Evolutionary conservation across 2,888 invertebrate genomes (phyloP).

Genomic region (Mesodorylaimus sp.): DNA sequence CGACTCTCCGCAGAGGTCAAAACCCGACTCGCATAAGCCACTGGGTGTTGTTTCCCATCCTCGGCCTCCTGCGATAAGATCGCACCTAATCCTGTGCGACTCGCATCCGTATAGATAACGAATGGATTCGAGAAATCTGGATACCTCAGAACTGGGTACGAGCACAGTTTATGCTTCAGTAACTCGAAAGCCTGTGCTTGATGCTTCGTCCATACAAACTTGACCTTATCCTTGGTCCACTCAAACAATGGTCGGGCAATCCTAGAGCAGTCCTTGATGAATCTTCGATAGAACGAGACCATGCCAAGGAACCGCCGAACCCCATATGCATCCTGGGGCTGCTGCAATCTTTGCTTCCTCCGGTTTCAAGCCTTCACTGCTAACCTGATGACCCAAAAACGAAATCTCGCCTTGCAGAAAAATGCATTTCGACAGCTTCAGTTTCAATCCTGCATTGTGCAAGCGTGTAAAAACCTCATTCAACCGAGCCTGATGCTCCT

Average conservation of each 20-base stretch:
- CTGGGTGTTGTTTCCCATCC: background rate
- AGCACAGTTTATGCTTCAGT: background rate
- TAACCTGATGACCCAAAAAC: conserved; percentile 11
- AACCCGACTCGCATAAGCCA: background rate
- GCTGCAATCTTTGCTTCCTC: too few relatives aligned
- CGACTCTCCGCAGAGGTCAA: background rate
- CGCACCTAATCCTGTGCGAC: background rate
- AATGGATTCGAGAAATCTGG: background rate
- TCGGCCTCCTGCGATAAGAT: background rate
- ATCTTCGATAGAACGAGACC: background rate
- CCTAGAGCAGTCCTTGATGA: background rate
- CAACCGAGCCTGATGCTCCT: conserved; percentile 13
- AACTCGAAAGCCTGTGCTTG: background rate
- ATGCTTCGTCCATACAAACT: background rate
- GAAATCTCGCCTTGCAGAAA: conserved; percentile 12
- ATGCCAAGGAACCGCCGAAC: background rate
- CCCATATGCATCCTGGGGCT: too few relatives aligned
- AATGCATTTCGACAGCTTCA: conserved; percentile 16
- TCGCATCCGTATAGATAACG: background rate
- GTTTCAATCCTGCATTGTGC: conserved; percentile 12
- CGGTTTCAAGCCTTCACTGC: background rate
- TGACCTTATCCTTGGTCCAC: background rate
- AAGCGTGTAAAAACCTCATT: conserved; percentile 13
- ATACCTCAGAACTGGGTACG: background rate
- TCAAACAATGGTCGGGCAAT: background rate